Evolutionary conservation across 2,888 invertebrate species (phyloP), one percentile per base, ranked within the genome.

Genomic region (Stictocephala bisonia): DNA sequence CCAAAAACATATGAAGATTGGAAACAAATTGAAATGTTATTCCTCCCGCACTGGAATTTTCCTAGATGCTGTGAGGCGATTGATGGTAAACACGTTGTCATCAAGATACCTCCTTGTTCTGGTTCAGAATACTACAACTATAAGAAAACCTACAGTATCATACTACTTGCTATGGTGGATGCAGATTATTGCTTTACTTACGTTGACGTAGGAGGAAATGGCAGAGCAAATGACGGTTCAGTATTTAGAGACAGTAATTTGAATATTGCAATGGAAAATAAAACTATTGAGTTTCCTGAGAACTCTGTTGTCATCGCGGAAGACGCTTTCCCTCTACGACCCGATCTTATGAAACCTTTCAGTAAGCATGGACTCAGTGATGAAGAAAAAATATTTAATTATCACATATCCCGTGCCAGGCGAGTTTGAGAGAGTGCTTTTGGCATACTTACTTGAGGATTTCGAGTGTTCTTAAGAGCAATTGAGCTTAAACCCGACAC

Each of bases 111-210:
- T 24, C 9, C 20, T 31, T 18, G 41, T 40, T 51, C 40, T 44
- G 67, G 48, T 9, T 72, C 72, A 26, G 72, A 67, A 24, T 58
- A 56, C 29, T 72, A 44, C 67, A 72, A 73, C 40, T 73, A 73
- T 29, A 60, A 69, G 48, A 22, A 44, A 24, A 11, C 50, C 29
- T 68, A 24, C 48, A 69, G 64, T 41, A 60, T 58, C 7, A 51
- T 73, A n/a, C 69, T 69, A 58, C 40, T 60, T n/a, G 69, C 60
- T 29, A 20, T 60, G 15, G 51, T 73, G 26, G 69, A 73, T 51
- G 50, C 29, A 27, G 58, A 56, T 60, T 77, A 74, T 71, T 70
- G 69, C 41, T 77, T 77, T 51, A 53, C 22, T 27, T 77, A 77
- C 56, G 53, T 74, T 40, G 72, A 77, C 53, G 72, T 75, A 22